Evolutionary conservation across 2,797 vertebrate species (phyloP).

Genomic region (Pseudotriccus pelzelni): DNA sequence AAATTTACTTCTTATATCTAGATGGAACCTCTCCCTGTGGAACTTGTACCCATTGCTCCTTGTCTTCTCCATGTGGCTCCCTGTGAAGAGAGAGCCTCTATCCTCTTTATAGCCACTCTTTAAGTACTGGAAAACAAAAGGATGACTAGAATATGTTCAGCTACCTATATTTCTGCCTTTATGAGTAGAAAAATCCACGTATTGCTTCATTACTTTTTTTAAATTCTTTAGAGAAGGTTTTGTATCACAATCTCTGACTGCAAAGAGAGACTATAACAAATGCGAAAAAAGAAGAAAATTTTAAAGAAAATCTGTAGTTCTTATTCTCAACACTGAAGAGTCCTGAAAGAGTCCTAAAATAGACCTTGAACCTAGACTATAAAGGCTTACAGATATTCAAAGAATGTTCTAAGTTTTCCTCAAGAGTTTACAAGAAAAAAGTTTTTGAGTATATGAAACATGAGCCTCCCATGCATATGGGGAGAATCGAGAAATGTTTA

Average conservation of each 20-base stretch:
- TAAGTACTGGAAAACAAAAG: not conserved
- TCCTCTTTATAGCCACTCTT: not conserved
- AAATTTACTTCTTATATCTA: not conserved
- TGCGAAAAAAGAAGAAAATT: not conserved
- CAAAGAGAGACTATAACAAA: not conserved
- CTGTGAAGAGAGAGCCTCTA: fast-evolving
- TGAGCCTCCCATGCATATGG: not conserved
- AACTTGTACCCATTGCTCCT: not conserved
- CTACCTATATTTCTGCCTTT: not conserved
- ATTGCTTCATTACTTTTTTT: not conserved
- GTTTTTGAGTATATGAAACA: not conserved
- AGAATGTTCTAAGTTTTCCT: not conserved
- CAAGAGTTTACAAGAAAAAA: not conserved
- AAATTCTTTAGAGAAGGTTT: not conserved
- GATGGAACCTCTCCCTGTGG: not conserved
- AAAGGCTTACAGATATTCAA: not conserved
- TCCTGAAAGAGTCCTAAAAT: not conserved
- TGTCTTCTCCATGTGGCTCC: not conserved
- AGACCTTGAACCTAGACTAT: not conserved
- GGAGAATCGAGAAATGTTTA: not conserved
- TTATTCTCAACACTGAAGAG: not conserved
- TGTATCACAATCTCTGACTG: not conserved
- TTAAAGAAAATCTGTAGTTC: not conserved
- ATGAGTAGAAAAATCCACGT: not conserved
- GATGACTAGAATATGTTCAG: not conserved